phyloP scores from a whole-genome alignment of 2,113 vertebrate species.

The Leucopsar rothschildi region DNA sequence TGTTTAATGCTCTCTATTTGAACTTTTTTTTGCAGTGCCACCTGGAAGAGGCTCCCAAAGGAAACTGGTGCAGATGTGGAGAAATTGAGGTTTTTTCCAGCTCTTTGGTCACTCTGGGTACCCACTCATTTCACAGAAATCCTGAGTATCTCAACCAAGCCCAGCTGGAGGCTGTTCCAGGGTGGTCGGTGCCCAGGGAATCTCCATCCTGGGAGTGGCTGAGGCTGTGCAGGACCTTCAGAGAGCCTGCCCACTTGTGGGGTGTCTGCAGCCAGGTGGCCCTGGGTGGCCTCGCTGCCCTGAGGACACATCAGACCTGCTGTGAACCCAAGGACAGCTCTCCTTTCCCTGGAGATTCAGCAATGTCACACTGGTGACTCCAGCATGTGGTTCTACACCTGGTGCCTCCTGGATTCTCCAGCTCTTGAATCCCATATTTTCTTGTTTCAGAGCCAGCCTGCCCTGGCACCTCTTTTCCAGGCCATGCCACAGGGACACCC shows the following conservation, averaged over 20 bases:
- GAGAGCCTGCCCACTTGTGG: accelerated
- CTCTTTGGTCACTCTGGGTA: background rate
- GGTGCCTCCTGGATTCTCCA: background rate
- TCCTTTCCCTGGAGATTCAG: background rate
- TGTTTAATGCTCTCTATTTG: background rate
- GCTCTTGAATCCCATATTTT: accelerated
- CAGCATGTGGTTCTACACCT: background rate
- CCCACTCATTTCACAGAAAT: background rate
- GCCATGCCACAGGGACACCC: background rate
- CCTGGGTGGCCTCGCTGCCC: background rate
- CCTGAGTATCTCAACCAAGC: background rate
- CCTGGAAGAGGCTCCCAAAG: background rate
- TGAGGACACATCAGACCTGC: background rate
- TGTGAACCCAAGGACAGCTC: background rate
- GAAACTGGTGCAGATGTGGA: background rate
- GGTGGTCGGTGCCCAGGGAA: background rate
- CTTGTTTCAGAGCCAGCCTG: background rate
- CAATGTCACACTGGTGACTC: background rate
- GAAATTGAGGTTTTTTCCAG: background rate
- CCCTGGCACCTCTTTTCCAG: background rate
- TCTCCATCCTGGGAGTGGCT: background rate
- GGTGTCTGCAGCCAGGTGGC: background rate
- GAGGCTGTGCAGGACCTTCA: background rate
- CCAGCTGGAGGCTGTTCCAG: background rate
- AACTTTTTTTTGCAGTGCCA: background rate